These are phyloP conservation scores for Cairina moschata DNA, from an alignment of 2,113 vertebrate genomes.

Conservation along the genomic window DNA sequence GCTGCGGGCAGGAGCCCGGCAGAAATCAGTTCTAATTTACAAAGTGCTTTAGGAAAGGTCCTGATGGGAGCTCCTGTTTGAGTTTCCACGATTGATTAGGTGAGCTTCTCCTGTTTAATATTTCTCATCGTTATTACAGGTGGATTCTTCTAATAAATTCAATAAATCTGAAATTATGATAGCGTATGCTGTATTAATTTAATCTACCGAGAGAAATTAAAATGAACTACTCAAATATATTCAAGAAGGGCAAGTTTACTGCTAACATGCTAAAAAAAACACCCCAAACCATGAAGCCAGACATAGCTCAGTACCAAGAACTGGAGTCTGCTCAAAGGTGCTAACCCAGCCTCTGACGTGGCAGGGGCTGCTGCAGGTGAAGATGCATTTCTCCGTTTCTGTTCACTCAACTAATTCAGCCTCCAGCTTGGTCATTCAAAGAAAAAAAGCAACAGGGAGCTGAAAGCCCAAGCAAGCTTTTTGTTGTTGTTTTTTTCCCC, in stretches of 20 bases:
- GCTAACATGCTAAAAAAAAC: background rate
- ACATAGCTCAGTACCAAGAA: background rate
- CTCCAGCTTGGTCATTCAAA: background rate
- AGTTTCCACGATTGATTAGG: background rate
- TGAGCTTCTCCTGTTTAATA: accelerated
- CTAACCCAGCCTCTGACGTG: background rate
- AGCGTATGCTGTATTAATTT: background rate
- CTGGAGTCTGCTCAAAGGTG: too few species aligned
- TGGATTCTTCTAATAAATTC: background rate
- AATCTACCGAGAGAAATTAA: background rate
- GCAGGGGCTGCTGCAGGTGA: background rate
- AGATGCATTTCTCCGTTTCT: background rate
- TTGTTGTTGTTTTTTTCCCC: background rate
- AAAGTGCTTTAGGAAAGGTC: background rate
- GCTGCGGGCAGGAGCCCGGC: background rate
- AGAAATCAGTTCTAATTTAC: accelerated
- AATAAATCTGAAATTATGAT: background rate
- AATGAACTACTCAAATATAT: background rate
- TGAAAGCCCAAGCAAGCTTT: background rate
- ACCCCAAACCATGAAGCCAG: too few species aligned
- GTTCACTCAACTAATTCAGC: background rate
- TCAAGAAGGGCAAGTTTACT: too few species aligned
- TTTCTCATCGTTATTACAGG: accelerated
- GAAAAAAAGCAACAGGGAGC: background rate
- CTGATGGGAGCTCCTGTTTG: accelerated